A percentile compares a stretch with the other conserved stretches of the same genome.
These are phyloP conservation scores for Drosophila sp. DNA, from an alignment of 1,140 invertebrate species.

Conservation along the genomic window DNA sequence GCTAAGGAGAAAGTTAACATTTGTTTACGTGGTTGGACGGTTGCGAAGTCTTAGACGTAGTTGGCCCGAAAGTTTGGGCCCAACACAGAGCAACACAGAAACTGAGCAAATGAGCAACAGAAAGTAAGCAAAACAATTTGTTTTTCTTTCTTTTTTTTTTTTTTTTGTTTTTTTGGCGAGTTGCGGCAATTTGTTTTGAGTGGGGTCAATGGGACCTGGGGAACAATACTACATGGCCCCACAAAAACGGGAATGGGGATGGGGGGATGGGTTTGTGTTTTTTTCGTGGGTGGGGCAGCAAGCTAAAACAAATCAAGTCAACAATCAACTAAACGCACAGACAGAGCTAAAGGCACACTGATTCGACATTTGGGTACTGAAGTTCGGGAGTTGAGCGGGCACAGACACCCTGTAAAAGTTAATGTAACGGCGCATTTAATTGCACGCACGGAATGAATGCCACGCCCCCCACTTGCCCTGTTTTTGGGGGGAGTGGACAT, in stretches of 20 bases:
- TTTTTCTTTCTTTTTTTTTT: conserved; percentile 54
- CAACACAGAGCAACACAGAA: conserved; percentile 67
- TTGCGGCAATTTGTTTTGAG: conserved; percentile 78
- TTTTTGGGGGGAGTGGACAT: conserved; percentile 46
- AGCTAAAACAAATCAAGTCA: conserved; percentile 77
- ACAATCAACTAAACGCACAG: conserved; percentile 73
- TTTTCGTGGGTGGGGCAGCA: conserved; percentile 65
- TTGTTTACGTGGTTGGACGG: conserved; percentile 75
- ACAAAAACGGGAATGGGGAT: conserved; percentile 3
- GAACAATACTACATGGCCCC: conserved; percentile 17
- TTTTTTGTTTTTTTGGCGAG: conserved; percentile 46
- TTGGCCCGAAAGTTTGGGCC: conserved; percentile 68
- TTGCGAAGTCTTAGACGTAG: conserved; percentile 52
- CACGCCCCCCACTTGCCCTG: conserved; percentile 21
- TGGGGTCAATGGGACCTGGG: conserved; percentile 59
- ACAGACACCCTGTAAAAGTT: conserved; percentile 77
- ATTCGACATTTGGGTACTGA: conserved; percentile 45
- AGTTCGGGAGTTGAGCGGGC: too few relatives aligned
- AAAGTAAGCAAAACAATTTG: conserved; percentile 81
- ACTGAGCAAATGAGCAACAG: conserved; percentile 60
- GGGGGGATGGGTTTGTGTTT: background rate
- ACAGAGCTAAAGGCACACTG: conserved; percentile 21
- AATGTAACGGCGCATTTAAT: conserved; percentile 80
- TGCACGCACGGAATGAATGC: conserved; percentile 72
- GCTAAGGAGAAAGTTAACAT: conserved; percentile 78